Base-by-base conservation (phyloP, 2,888 invertebrate species). In the Linyphia triangularis region DNA sequence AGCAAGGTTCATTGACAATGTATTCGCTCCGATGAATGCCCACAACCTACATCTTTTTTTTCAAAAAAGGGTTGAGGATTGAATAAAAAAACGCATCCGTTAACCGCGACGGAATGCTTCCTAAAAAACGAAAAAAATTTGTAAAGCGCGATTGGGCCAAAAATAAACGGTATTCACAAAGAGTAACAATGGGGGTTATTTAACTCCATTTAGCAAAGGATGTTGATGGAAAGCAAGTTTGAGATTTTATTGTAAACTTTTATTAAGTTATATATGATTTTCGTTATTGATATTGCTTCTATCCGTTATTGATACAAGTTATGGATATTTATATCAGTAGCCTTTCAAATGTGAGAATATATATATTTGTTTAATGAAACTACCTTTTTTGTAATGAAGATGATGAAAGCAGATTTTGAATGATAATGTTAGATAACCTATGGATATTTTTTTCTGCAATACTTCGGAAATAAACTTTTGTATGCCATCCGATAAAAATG, bases 1-100 rank as follows among this genome's bases (percentile, higher is more conserved):
- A 19, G 22, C 37, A 22, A 9, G 72, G 73, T 51, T 72, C 72
- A 72, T 72, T 72, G 72, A 57, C 72, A 72, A 72, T 51, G 10
- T 72, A 26, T 28, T 28, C 72, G 72, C 72, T 72, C 51, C 33
- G 59, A 28, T 59, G 51, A 37, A 22, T 40, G 51, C 16, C 57
- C 16, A 22, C 22, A 28, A 30, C 73, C 33, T 24, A 26, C 22
- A 33, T n/a, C n/a, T n/a, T n/a, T 22, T 28, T 30, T 67, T 33
- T 57, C 19, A 30, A 30, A 19, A n/a, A 30, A 24, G 73, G 33
- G 57, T 16, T 57, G 19, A 22, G 70, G 26, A 51, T 72, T 22
- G 43, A 72, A 43, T 28, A 28, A 28, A 57, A 19, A 33, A 30
- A 28, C 3, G 43, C 59, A 73, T 73, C 73, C 73, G 73, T 73